Base-by-base conservation (phyloP, 2,888 invertebrate species). In the Lepidonotus clava region DNA sequence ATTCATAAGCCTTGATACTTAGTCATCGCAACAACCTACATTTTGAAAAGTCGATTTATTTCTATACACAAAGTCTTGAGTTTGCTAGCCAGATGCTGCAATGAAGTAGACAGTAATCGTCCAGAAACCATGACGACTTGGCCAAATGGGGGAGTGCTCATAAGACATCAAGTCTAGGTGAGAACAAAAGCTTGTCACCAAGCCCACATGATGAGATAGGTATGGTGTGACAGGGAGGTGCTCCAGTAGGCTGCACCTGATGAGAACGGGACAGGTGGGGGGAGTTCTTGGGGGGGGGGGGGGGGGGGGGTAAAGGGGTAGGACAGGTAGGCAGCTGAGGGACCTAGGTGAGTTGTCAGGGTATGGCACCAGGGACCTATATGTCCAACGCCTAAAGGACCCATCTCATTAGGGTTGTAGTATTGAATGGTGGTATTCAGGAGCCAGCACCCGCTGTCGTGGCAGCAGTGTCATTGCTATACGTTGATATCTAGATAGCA, bases 401-500 rank as follows among this genome's bases (percentile, higher is more conserved):
- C n/a, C n/a, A n/a, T n/a, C n/a, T n/a, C n/a, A n/a, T n/a, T n/a
- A n/a, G n/a, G n/a, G n/a, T n/a, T n/a, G n/a, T n/a, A n/a, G n/a
- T n/a, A n/a, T n/a, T n/a, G n/a, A n/a, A n/a, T n/a, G n/a, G n/a
- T n/a, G n/a, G n/a, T n/a, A n/a, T n/a, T n/a, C n/a, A n/a, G n/a
- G n/a, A n/a, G n/a, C 46, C 46, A 46, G 8, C 46, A 8, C 46
- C 36, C 24, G 71, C 38, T 36, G 71, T 38, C 71, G 38, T 71
- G 71, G 38, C 71, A n/a, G 36, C 38, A 38, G 38, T 38, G 34
- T 38, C 1, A 71, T 38, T 71, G 71, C 34, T 71, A 71, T 38
- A 38, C 71, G 38, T 38, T 71, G 71, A 71, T 71, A 71, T 38
- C 18, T 38, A 36, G 71, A 71, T 71, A 71, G 8, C 71, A 38